Evolutionary conservation across 1,140 invertebrate species (phyloP).

Genomic region (Cheumatopsyche charites): DNA sequence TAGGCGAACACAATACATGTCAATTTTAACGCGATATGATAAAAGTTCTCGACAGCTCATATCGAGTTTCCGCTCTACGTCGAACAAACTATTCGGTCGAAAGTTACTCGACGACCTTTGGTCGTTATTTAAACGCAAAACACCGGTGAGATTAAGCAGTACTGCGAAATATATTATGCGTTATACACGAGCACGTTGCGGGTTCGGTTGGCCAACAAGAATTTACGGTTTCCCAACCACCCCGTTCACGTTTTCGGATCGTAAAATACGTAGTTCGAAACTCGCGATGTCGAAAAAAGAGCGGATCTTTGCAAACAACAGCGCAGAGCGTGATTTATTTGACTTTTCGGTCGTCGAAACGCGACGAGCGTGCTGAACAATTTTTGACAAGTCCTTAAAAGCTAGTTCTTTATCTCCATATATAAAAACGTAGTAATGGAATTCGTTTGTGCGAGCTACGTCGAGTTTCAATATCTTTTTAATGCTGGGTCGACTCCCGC

Average conservation of each 20-base stretch:
- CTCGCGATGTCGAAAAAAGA: neutral
- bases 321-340: neutral
- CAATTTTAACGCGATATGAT: neutral
- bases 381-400: too few species aligned
- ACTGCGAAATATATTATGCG: neutral
- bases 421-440: too few species aligned
- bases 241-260: conserved; percentile 1
- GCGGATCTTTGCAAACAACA: neutral
- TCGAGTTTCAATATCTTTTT: too few species aligned
- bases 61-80: too few species aligned
- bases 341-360: neutral
- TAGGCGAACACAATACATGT: conserved; percentile 7
- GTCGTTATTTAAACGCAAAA: neutral
- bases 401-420: too few species aligned
- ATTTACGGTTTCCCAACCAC: neutral
- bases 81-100: too few species aligned
- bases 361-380: neutral
- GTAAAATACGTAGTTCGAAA: neutral
- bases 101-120: too few species aligned
- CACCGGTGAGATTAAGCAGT: conserved; percentile 2
- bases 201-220: conserved; percentile 1
- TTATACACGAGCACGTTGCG: neutral
- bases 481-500: too few species aligned
- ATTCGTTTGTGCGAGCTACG: too few species aligned
- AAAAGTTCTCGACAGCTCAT: too few species aligned